Base-by-base conservation (phyloP, 2,888 invertebrate species). In the Polyploca ridens region DNA sequence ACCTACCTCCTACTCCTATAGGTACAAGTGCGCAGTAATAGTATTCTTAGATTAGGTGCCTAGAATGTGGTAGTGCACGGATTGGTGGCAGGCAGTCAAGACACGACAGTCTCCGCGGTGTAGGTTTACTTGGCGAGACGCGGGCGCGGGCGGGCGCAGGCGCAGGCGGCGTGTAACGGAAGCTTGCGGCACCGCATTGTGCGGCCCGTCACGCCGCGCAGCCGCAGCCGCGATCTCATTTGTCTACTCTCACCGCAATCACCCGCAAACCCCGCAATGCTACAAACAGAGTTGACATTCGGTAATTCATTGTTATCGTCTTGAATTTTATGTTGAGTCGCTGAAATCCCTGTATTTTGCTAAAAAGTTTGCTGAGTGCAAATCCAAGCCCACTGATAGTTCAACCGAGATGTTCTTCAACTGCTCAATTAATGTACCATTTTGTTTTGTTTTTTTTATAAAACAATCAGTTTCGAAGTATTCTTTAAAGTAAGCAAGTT, bases 161-260 rank as follows among this genome's bases (percentile, higher is more conserved):
- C 16, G 49, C 16, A 16, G 74, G 69, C 69, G 66, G 76, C 68
- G 72, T 77, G 77, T 85, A 85, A 86, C 85, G 85, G 84, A 85
- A 85, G 83, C 83, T 76, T 66, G 69, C 66, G 78, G 73, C 76
- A 74, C 76, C 81, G 77, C 77, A 81, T 84, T 83, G 86, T 84
- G 77, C 71, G 58, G 38, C 35, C 75, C 82, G 83, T 83, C 84
- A 81, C 80, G 80, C 70, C 62, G 70, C 72, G 73, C 66, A 54
- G 71, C 65, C 76, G 76, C 70, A 70, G 66, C 71, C 62, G 49
- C 63, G 64, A 27, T 61, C 61, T 41, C 61, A 27, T 61, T 61
- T 44, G 27, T 27, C 61, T 61, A 54, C 61, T 61, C 59, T 60
- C 60, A 60, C 60, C 60, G 16, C 38, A 60, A 60, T 35, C 35